Evolutionary conservation across 2,797 vertebrate species (phyloP).

Genomic region (Anomalospiza imberbis): DNA sequence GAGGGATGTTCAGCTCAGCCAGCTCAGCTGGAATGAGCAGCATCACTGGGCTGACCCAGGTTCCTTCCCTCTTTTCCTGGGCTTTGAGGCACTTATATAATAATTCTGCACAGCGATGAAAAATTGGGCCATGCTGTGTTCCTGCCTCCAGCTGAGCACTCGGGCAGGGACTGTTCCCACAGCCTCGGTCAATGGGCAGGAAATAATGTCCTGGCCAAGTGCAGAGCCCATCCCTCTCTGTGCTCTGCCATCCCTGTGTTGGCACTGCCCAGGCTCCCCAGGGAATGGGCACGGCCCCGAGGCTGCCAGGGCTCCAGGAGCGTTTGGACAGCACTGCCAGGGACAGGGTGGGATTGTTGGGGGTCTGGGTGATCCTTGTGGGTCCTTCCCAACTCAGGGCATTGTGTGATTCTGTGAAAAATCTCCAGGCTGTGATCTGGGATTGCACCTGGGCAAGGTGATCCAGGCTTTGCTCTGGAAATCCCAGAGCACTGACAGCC

Average conservation of each 20-base stretch:
- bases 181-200: not conserved
- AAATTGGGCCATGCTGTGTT: not conserved
- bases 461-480: not conserved
- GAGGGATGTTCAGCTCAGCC: not conserved
- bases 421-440: not conserved
- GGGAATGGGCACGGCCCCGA: not conserved
- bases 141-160: not conserved
- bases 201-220: not conserved
- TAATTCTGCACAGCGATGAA: not conserved
- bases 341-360: not conserved
- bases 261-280: not conserved
- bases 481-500: not conserved
- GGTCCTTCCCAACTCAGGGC: not conserved
- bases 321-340: accelerated
- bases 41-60: not conserved
- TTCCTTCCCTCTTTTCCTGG: not conserved
- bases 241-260: accelerated
- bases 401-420: not conserved
- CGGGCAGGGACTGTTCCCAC: not conserved
- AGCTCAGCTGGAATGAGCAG: not conserved
- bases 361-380: not conserved
- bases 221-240: accelerated
- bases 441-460: not conserved
- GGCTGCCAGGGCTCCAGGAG: not conserved
- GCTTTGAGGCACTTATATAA: not conserved